Evolutionary conservation across 2,797 vertebrate genomes (phyloP), one percentile per base, ranked within the genome.

Genomic region (Catostomus latipinnis): DNA sequence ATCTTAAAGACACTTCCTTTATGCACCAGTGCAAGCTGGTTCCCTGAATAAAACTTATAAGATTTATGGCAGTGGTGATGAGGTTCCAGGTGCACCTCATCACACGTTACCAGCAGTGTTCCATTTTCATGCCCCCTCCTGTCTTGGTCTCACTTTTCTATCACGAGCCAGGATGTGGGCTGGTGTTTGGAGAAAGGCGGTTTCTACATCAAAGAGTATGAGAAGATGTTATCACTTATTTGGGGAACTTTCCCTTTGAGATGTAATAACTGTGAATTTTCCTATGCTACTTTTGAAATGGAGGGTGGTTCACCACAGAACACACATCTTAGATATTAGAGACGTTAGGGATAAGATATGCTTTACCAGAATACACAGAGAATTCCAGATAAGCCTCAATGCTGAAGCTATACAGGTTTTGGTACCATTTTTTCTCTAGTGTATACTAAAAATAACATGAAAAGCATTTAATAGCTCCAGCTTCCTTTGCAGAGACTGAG

Each of bases 371-470:
- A 77, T 14, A 60, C 13, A 57, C 16, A 9, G 43, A 52, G 46
- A 69, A 61, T 77, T 77, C 66, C n/a, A 70, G 46, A 61, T 70
- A 13, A 69, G 52, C 66, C 14, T 69, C 22, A 13, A 5, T n/a
- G 48, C 22, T 53, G 56, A 53, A 70, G 45, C 16, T 52, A 45
- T 18, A 53, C 22, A 52, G 66, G 46, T 81, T 85, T 58, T 81
- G 78, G 81, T 80, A 65, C 58, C 73, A 46, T 63, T 84, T 88
- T 46, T 60, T 43, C 12, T 60, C 8, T 85, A 86, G 77, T 84
- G 58, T 74, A 63, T 82, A 43, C 75, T 80, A 81, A 81, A 80
- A 86, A 88, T 87, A 90, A 86, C 84, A 83, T 66, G 74, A 70
- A 71, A 87, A 74, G 71, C 81, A 81, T 82, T 82, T 69, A 84